Evolutionary conservation across 1,140 invertebrate species (phyloP).

Genomic region (Drosophila equinoxialis): DNA sequence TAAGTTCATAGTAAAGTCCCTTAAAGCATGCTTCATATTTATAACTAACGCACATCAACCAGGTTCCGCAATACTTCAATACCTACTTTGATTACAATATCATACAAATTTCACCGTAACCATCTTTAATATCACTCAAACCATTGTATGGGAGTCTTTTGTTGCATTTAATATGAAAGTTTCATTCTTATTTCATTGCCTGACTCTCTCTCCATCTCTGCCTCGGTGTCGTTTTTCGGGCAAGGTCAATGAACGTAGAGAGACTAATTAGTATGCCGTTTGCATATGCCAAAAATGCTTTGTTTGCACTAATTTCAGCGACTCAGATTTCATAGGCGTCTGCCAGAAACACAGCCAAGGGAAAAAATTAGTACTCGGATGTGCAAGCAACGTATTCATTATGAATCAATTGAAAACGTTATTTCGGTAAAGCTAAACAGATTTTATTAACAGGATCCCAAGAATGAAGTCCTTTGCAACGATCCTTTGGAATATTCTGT

Average conservation of each 20-base stretch:
- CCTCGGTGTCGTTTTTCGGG: neutral
- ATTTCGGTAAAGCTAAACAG: neutral
- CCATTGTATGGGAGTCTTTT: too few species aligned
- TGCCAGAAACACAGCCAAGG: neutral
- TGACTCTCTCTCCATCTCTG: neutral
- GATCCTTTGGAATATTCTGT: too few species aligned
- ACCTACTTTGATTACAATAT: too few species aligned
- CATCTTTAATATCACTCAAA: too few species aligned
- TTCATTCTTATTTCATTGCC: neutral
- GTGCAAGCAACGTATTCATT: too few species aligned
- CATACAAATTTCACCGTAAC: too few species aligned
- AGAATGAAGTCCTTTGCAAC: neutral
- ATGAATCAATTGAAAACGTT: too few species aligned
- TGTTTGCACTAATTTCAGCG: conserved; percentile 73
- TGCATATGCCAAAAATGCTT: conserved; percentile 69
- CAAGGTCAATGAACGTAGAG: conserved; percentile 5
- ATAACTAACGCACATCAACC: too few species aligned
- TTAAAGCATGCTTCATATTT: too few species aligned
- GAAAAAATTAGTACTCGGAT: conserved; percentile 2
- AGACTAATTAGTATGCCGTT: conserved; percentile 70
- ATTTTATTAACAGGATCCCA: neutral
- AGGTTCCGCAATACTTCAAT: too few species aligned
- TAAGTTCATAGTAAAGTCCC: too few species aligned
- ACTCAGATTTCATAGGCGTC: conserved; percentile 26
- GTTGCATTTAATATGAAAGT: neutral